Conservation (phyloP, 2,888 invertebrate species). For the Cistogaster globosa region DNA sequence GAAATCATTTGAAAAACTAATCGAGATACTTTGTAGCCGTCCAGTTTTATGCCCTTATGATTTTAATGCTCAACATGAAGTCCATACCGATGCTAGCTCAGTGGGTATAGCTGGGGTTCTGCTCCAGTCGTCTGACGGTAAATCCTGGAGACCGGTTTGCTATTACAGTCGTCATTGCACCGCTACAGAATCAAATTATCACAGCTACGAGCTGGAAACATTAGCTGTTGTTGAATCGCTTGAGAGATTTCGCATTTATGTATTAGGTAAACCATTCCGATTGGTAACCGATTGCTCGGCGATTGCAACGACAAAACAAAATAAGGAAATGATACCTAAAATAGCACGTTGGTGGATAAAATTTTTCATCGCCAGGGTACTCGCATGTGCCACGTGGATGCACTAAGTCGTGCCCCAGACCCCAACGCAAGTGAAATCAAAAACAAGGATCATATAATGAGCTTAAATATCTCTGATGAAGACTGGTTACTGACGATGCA, state of each 20-base stretch:
- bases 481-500: too few relatives aligned
- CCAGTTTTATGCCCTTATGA: conserved; percentile 5
- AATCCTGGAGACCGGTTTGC: neutral
- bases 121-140: neutral
- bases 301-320: neutral
- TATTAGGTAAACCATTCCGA: conserved; percentile 17
- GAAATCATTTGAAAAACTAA: conserved; percentile 8
- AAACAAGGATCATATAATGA: too few relatives aligned
- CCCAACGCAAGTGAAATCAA: too few relatives aligned
- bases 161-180: conserved; percentile 40
- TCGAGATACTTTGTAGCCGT: conserved; percentile 3
- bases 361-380: conserved; percentile 13
- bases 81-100: conserved; percentile 18
- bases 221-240: neutral
- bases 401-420: too few relatives aligned
- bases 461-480: too few relatives aligned
- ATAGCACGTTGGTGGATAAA: conserved; percentile 11
- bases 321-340: neutral
- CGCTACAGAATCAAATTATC: conserved; percentile 26
- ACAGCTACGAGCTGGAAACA: conserved; percentile 14
- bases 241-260: conserved; percentile 43
- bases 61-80: conserved; percentile 11
- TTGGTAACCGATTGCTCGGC: conserved; percentile 19
- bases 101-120: conserved; percentile 16
- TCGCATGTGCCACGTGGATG: conserved; percentile 18